These are phyloP conservation scores for Pyrrhia umbra DNA, from an alignment of 2,888 invertebrate species.

Conservation along the genomic window DNA sequence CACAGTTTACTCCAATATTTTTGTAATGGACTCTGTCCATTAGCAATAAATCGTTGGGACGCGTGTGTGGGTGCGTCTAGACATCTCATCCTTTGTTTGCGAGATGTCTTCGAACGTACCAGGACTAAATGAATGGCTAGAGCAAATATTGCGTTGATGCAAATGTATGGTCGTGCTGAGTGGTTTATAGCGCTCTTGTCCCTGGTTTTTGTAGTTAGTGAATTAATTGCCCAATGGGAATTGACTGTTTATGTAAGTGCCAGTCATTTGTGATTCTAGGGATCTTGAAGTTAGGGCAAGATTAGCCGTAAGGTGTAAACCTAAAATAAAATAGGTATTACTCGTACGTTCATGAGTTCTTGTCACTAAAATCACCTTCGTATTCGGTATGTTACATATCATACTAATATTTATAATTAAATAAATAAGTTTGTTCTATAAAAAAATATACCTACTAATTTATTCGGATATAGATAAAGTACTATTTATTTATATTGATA, in stretches of 20 bases:
- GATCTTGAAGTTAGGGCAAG: too few species aligned
- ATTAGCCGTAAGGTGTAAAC: too few species aligned
- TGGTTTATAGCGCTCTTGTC: constrained; percentile 41
- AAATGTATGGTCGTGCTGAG: constrained; percentile 49
- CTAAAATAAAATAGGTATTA: too few species aligned
- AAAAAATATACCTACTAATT: too few species aligned
- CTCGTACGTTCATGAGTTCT: too few species aligned
- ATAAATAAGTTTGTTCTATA: neutral
- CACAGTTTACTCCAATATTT: constrained; percentile 71
- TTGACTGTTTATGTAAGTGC: constrained; percentile 22
- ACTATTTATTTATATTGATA: constrained; percentile 8
- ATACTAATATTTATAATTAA: neutral
- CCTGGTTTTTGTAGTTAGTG: constrained; percentile 27
- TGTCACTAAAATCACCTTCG: neutral
- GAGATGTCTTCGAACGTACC: constrained; percentile 44
- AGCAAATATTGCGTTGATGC: constrained; percentile 57
- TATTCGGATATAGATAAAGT: too few species aligned
- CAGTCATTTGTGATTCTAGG: constrained; percentile 7
- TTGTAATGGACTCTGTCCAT: constrained; percentile 83
- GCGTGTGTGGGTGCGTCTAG: constrained; percentile 62
- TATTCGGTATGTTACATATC: neutral
- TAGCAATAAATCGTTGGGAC: constrained; percentile 74
- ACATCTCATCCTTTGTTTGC: constrained; percentile 61
- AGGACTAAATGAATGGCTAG: constrained; percentile 40
- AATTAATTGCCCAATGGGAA: constrained; percentile 27